Evolutionary conservation across 2,888 invertebrate species (phyloP).

Genomic region (Tetanocera ferruginea): DNA sequence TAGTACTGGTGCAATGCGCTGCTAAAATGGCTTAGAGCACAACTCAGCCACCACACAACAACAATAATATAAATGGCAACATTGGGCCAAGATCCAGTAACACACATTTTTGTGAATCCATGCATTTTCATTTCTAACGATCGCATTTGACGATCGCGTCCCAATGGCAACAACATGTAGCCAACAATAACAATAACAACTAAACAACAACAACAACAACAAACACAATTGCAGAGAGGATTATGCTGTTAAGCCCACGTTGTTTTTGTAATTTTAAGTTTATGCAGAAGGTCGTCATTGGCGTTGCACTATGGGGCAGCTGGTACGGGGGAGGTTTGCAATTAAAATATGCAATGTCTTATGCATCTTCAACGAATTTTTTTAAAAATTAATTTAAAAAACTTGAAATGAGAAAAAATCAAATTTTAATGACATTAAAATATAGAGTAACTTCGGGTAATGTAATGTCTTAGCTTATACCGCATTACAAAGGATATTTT

Average conservation of each 20-base stretch:
- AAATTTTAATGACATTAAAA: no score
- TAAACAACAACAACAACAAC: not conserved
- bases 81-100: constrained; percentile 62
- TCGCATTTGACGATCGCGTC: constrained; percentile 9
- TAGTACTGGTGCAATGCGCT: not conserved
- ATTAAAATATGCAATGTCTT: no score
- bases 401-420: no score
- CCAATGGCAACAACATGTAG: not conserved
- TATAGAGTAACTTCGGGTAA: no score
- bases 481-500: no score
- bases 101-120: constrained; percentile 56
- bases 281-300: not conserved
- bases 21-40: not conserved
- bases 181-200: constrained; percentile 15
- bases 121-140: constrained; percentile 27
- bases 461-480: no score
- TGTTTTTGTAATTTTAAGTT: not conserved
- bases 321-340: no score
- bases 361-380: no score
- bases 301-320: not conserved
- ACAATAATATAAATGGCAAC: not conserved
- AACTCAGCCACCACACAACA: not conserved
- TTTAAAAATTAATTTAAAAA: no score
- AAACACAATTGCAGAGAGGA: not conserved
- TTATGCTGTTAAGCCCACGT: not conserved